Base-by-base conservation (phyloP, 2,888 invertebrate genomes). In the Hirtodrosophila cameraria region DNA sequence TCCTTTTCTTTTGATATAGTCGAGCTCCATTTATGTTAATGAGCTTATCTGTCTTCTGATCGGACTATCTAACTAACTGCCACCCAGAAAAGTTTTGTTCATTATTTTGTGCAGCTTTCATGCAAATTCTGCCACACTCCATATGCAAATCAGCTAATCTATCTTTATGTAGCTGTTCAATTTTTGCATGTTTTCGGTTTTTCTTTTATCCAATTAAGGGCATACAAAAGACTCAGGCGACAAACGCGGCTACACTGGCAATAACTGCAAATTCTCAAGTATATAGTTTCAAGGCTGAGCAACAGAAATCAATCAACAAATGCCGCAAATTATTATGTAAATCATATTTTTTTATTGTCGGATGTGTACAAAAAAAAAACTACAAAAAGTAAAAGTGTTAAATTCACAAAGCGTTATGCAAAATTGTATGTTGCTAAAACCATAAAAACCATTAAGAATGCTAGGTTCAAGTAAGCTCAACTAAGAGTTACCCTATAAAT, bases 321-420 rank as follows among this genome's bases (percentile, higher is more conserved):
- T 41, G 49, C 54, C 71, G 54, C 75, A 79, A 82, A 79, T 69
- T 63, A 66, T 66, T 72, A 65, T 85, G 72, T 62, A 85, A 82
- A 82, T 66, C 59, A 69, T 75, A 63, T 72, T 82, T 79, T 85
- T 72, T 58, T 60, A 53, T 55, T 52, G 42, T 59, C 38, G 49
- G 59, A 50, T 42, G 33, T 50, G 50, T 23, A 5, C 23, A 27
- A 58, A 18, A 39, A 18, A 12, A 11, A 13, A 13, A 30, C 2
- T 2, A 39, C 6, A 33, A 75, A 84, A 75, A 85, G 73, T 82
- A 85, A 85, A 82, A 82, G 83, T 85, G 80, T 80, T 58, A 43
- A 79, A 54, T 43, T 54, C 50, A 61, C 57, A 68, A 73, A n/a
- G n/a, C n/a, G n/a, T n/a, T n/a, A n/a, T n/a, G n/a, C n/a, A n/a